Base-by-base conservation (phyloP, 2,888 invertebrate genomes). In the Trichopria drosophilae region DNA sequence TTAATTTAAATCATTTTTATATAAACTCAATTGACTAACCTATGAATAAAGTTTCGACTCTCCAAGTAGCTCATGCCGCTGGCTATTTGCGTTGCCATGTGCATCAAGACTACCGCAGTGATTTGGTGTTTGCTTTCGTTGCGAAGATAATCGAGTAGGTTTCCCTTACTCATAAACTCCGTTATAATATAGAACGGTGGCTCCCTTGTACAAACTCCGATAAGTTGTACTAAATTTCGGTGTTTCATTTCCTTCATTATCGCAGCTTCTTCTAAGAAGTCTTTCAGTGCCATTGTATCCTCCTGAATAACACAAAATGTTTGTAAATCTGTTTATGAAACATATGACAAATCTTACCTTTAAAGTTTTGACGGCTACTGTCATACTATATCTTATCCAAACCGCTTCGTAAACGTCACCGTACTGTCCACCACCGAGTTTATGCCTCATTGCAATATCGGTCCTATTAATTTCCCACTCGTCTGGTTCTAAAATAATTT, bases 211-310 rank as follows among this genome's bases (percentile, higher is more conserved):
- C 98, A 99, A 19, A 99, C 98, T 57, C 97, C 99, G 72, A 99
- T 85, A 59, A 99, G 81, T 76, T 98, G 96, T 58, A 99, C 98
- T 65, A 99, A 82, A 81, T 99, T 99, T 19, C 95, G 90, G 79
- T 99, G 99, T 66, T 95, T 93, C 94, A 99, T 96, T 79, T 97
- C 97, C 76, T 99, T 99, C 99, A 99, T 99, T 49, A 99, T 96
- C 45, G 93, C 90, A 2, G 99, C 99, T 78, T 99, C 99, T 72
- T 97, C 98, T 41, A 99, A 81, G 78, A 99, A 99, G 77, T 99
- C 99, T 76, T 98, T 97, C 51, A 99, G 80, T 9, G 97, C 97
- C 98, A 99, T 99, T 15, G 97, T 97, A 75, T 99, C 99, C 78
- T 99, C 98, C 82, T 84, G 51, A 35, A 52, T 46, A 40, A 48